A percentile compares a stretch with the other conserved stretches of the same genome.
These are phyloP conservation scores for Hycleus phaleratus DNA, from an alignment of 1,140 invertebrate genomes.

Conservation along the genomic window DNA sequence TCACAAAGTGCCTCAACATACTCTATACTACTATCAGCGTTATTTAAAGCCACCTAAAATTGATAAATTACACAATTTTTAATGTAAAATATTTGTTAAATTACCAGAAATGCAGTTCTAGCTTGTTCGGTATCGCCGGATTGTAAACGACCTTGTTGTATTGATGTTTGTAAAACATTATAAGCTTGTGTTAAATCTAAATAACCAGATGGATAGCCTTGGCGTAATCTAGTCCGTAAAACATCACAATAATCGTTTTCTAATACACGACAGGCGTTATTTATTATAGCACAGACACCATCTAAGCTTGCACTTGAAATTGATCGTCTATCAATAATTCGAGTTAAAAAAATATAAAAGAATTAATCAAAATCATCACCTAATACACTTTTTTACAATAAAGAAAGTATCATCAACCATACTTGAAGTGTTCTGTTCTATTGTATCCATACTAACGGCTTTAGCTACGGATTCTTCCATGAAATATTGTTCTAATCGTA, in stretches of 20 bases:
- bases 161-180: slow-evolving; percentile 69
- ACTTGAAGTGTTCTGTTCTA: slow-evolving; percentile 75
- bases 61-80: neutral
- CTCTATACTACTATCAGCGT: slow-evolving; percentile 86
- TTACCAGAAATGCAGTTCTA: slow-evolving; percentile 43
- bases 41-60: slow-evolving; percentile 77
- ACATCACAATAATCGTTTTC: slow-evolving; percentile 80
- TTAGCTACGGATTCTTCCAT: slow-evolving; percentile 93
- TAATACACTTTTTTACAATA: slow-evolving; percentile 92
- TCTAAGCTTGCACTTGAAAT: slow-evolving; percentile 87
- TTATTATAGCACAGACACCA: slow-evolving; percentile 93
- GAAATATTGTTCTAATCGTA: slow-evolving; percentile 89
- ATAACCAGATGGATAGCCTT: slow-evolving; percentile 81
- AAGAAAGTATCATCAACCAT: slow-evolving; percentile 98
- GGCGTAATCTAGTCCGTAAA: slow-evolving; percentile 65
- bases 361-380: slow-evolving; percentile 46
- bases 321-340: slow-evolving; percentile 55
- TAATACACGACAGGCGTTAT: slow-evolving; percentile 82
- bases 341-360: neutral
- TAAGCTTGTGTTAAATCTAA: slow-evolving; percentile 74
- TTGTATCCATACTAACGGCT: slow-evolving; percentile 79
- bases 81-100: slow-evolving; percentile 59
- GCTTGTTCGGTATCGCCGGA: slow-evolving; percentile 72
- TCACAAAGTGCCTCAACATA: slow-evolving; percentile 75
- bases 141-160: slow-evolving; percentile 76